Base-by-base conservation (phyloP, 2,888 invertebrate genomes). In the Tridacna crocea region DNA sequence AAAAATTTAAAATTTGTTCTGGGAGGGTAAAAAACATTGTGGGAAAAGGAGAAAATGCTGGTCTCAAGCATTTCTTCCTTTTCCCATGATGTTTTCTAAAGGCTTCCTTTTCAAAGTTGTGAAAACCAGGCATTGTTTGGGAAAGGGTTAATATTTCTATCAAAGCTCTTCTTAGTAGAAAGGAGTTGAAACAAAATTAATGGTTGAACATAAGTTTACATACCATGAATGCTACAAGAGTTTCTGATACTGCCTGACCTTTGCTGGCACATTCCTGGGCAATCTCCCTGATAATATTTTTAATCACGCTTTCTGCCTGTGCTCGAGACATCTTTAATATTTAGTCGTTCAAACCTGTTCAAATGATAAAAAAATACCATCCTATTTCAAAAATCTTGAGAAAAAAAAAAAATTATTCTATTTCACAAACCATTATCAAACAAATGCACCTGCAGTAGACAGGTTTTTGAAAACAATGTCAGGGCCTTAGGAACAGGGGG, bases 191-290 rank as follows among this genome's bases (percentile, higher is more conserved):
- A 36, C 36, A 36, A n/a, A n/a, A n/a, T n/a, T n/a, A n/a, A 36
- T 36, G 36, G 36, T 36, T 36, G 36, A 36, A 36, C 8, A 36
- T 8, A 36, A 36, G 36, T 8, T 4, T 8, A 87, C 89, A 82
- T 85, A 94, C 94, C 94, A 94, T 94, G 83, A 94, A 94, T 24
- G 94, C 94, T 4, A 94, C 94, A 46, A 94, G 89, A 47, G 94
- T 94, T 84, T 94, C 94, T 66, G 94, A 94, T n/a, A 94, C 94
- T 51, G 93, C 93, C 82, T 94, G 94, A 15, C 94, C 94, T 79
- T 94, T 94, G 80, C 92, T 91, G 19, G 93, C 93, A 92, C 94
- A 94, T 92, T 94, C 94, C 85, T 94, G 94, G 46, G 93, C 93
- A 76, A 94, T 94, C 87, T 94, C 94, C 55, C 94, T 77, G 61